A percentile compares a stretch with the other conserved stretches of the same genome.
Evolutionary conservation across 2,888 invertebrate species (phyloP).

Genomic region (Polyommatus iphigenia): DNA sequence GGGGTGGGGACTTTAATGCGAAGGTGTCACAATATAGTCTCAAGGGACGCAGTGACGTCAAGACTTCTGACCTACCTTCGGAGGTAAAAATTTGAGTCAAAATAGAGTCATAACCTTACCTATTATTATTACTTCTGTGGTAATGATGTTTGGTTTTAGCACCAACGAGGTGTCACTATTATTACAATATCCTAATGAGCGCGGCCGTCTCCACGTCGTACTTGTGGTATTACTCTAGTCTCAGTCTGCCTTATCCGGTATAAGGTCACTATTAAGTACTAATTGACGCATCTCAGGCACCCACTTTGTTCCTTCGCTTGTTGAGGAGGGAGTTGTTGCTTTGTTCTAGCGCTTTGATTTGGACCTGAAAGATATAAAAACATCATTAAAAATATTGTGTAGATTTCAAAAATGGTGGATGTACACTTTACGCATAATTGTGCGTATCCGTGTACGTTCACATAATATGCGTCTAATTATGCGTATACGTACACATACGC

Average conservation of each 20-base stretch:
- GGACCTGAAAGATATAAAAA: constrained; percentile 79
- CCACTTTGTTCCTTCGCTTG: constrained; percentile 86
- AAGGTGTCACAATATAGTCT: too few species aligned
- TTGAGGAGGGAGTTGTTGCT: constrained; percentile 95
- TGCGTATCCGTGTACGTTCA: background rate
- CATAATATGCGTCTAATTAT: background rate
- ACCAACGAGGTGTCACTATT: background rate
- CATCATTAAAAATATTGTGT: background rate
- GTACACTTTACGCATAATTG: too few species aligned
- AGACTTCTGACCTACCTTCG: too few species aligned
- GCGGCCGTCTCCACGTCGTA: background rate
- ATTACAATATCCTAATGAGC: background rate
- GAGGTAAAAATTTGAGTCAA: background rate
- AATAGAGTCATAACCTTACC: background rate
- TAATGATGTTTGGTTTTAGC: background rate
- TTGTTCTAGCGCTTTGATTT: constrained; percentile 94
- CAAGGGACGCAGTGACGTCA: too few species aligned
- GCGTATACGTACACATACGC: background rate
- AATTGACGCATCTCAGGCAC: constrained; percentile 55
- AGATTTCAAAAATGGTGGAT: too few species aligned
- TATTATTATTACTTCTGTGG: background rate
- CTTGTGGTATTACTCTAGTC: background rate
- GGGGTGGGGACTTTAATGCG: too few species aligned
- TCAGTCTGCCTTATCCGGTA: background rate
- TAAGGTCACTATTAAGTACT: constrained; percentile 36